Percentiles rank a stretch among this genome's conserved stretches.
Evolutionary conservation across 2,113 vertebrate species (phyloP).

Genomic region (Dasypus novemcinctus): DNA sequence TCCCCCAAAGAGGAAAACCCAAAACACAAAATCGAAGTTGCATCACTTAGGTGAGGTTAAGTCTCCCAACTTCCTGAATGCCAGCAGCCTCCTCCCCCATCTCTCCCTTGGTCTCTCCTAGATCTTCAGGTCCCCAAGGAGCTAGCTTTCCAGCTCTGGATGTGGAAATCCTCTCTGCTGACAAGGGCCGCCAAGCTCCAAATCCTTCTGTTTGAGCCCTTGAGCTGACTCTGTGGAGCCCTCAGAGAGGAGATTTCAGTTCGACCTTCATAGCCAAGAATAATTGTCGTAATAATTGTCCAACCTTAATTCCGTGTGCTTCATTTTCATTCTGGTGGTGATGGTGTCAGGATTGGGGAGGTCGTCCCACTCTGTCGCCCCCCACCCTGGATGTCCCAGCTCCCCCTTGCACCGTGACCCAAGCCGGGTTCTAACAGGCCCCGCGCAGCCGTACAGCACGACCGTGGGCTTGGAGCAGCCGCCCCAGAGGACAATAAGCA

Average conservation of each 20-base stretch:
- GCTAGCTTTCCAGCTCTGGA: neutral
- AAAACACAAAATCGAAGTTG: neutral
- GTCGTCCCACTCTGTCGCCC: neutral
- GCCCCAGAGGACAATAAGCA: neutral
- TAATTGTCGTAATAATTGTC: neutral
- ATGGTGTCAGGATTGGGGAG: neutral
- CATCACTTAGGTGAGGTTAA: neutral
- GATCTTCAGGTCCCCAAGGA: neutral
- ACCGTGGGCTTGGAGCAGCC: neutral
- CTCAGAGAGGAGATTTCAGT: neutral
- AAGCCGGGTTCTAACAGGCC: neutral
- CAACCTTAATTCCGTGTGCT: neutral
- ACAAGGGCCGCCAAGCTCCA: neutral
- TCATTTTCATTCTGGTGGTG: neutral
- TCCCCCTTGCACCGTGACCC: neutral
- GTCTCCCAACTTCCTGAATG: neutral
- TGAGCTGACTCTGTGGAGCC: neutral
- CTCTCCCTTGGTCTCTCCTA: rapidly evolving
- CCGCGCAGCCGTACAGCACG: neutral
- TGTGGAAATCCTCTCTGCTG: neutral
- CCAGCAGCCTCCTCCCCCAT: neutral
- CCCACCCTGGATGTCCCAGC: neutral
- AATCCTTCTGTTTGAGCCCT: neutral
- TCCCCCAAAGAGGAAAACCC: neutral
- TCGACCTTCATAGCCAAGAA: neutral